These are phyloP conservation scores for Thunnus albacares DNA, from an alignment of 2,797 vertebrate genomes.

Conservation along the genomic window DNA sequence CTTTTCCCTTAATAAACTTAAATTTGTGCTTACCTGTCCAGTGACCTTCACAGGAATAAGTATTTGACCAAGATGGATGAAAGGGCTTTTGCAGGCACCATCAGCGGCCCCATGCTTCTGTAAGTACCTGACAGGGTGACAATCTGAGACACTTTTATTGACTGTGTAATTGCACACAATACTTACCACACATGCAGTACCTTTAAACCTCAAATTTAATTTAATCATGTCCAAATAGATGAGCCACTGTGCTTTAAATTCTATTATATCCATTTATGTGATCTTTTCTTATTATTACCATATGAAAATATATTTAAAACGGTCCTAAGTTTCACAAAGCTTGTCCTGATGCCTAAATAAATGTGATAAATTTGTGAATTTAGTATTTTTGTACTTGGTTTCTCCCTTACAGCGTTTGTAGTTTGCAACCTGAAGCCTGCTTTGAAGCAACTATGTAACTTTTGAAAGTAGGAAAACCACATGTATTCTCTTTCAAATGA, in stretches of 20 bases:
- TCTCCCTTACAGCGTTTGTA: not conserved
- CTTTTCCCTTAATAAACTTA: constrained; percentile 38
- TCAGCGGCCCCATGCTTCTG: constrained; percentile 93
- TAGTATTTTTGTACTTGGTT: not conserved
- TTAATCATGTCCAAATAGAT: not conserved
- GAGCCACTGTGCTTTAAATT: not conserved
- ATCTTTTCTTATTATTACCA: not conserved
- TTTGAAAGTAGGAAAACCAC: not conserved
- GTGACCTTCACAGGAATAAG: constrained; percentile 95
- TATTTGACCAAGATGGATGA: constrained; percentile 90
- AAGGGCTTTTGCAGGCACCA: constrained; percentile 89
- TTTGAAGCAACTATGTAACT: not conserved
- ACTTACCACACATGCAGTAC: not conserved
- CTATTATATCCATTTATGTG: not conserved
- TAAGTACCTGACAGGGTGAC: constrained; percentile 84
- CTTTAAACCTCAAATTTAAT: not conserved
- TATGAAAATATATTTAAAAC: too few relatives aligned
- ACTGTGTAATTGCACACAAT: not conserved
- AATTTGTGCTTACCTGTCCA: constrained; percentile 74
- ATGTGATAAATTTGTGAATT: not conserved
- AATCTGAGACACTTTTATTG: constrained; percentile 7
- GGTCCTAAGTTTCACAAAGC: too few relatives aligned
- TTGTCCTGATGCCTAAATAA: not conserved
- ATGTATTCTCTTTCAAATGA: not conserved
- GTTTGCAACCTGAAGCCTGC: not conserved